These are phyloP conservation scores for Brienomyrus longianalis DNA, from an alignment of 2,113 vertebrate genomes.

Conservation along the genomic window DNA sequence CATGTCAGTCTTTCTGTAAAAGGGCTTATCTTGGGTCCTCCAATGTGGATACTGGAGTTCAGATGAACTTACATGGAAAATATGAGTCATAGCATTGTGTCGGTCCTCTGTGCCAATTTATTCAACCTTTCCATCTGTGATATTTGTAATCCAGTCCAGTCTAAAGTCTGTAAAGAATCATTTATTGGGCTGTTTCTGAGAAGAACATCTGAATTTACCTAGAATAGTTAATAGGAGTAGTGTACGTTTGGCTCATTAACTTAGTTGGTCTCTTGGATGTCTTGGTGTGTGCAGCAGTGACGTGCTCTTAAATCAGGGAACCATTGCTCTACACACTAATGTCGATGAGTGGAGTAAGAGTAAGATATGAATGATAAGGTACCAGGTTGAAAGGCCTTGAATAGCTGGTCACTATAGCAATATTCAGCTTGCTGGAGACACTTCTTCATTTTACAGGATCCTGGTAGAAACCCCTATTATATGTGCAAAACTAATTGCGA, in stretches of 20 bases:
- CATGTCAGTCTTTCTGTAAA: background rate
- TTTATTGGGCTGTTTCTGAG: background rate
- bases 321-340: background rate
- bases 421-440: background rate
- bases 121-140: background rate
- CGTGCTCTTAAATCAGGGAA: background rate
- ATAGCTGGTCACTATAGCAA: background rate
- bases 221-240: background rate
- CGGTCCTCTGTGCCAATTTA: background rate
- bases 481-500: background rate
- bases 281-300: background rate
- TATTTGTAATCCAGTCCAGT: background rate
- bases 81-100: slow-evolving; percentile 8
- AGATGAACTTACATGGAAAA: slow-evolving; percentile 9
- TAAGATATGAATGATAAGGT: background rate
- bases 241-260: background rate
- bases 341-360: background rate
- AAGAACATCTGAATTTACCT: background rate
- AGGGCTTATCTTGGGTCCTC: background rate
- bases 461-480: background rate
- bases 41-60: background rate
- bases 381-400: background rate
- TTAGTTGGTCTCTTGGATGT: background rate
- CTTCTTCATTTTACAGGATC: background rate
- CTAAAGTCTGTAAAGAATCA: background rate